Percentiles rank a stretch among this genome's conserved stretches.
phyloP scores from a whole-genome alignment of 1,140 invertebrate genomes.

The Nasonia giraulti region DNA sequence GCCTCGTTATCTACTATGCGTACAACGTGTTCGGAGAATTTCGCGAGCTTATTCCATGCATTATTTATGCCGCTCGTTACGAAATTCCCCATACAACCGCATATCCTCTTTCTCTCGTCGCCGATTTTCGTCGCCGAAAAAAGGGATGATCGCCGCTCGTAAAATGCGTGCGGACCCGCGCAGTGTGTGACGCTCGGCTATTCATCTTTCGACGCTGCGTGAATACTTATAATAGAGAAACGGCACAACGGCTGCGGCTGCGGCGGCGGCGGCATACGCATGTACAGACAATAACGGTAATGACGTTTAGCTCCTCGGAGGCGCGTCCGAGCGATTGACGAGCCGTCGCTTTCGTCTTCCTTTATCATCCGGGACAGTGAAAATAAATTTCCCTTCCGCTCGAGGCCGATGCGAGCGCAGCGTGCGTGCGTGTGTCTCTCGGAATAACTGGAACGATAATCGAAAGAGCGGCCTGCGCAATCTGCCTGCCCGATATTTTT shows the following conservation, averaged over 20 bases:
- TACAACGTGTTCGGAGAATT: not conserved
- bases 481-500: not conserved
- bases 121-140: not conserved
- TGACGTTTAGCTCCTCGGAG: not conserved
- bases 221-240: not conserved
- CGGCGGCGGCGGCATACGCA: not conserved
- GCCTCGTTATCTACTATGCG: not conserved
- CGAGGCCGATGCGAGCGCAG: no score
- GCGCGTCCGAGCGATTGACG: not conserved
- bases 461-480: not conserved
- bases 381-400: slow-evolving; percentile 7
- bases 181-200: not conserved
- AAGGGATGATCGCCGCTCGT: not conserved
- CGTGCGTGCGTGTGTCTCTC: not conserved
- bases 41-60: not conserved
- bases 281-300: slow-evolving; percentile 12
- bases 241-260: not conserved
- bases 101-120: not conserved
- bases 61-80: not conserved
- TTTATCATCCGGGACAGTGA: not conserved
- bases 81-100: not conserved
- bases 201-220: not conserved
- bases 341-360: slow-evolving; percentile 1
- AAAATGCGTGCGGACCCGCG: not conserved
- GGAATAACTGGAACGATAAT: slow-evolving; percentile 1